Evolutionary conservation across 2,113 vertebrate genomes (phyloP).

Genomic region (Conger conger): DNA sequence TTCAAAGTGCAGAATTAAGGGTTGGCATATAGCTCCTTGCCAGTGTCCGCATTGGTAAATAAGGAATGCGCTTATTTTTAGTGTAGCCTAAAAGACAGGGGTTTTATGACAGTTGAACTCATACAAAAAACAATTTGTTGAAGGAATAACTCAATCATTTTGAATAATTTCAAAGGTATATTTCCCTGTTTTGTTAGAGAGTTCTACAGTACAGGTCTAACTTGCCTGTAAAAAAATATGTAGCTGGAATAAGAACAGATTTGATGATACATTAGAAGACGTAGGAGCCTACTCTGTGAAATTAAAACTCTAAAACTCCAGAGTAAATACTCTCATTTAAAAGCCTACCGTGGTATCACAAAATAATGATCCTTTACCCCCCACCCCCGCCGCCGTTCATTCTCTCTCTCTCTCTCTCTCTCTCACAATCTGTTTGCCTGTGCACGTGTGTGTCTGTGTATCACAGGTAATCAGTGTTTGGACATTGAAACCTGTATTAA

Average conservation of each 20-base stretch:
- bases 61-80: neutral
- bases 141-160: neutral
- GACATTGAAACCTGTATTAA: conserved; percentile 21
- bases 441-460: neutral
- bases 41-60: neutral
- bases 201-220: neutral
- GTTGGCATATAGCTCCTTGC: neutral
- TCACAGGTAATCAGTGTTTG: conserved; percentile 11
- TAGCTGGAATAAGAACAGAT: neutral
- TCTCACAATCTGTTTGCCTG: neutral
- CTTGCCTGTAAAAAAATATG: neutral
- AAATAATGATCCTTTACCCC: too few species aligned
- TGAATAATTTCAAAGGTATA: neutral
- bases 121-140: neutral
- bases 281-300: neutral
- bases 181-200: neutral
- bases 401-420: neutral
- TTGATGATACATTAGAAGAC: neutral
- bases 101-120: neutral
- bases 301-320: too few species aligned
- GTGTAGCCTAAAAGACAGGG: neutral
- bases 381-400: too few species aligned
- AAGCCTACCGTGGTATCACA: too few species aligned
- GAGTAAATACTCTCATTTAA: too few species aligned
- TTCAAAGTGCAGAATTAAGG: neutral